phyloP scores from a whole-genome alignment of 2,113 vertebrate genomes.

The Gallinago jamesoni region DNA sequence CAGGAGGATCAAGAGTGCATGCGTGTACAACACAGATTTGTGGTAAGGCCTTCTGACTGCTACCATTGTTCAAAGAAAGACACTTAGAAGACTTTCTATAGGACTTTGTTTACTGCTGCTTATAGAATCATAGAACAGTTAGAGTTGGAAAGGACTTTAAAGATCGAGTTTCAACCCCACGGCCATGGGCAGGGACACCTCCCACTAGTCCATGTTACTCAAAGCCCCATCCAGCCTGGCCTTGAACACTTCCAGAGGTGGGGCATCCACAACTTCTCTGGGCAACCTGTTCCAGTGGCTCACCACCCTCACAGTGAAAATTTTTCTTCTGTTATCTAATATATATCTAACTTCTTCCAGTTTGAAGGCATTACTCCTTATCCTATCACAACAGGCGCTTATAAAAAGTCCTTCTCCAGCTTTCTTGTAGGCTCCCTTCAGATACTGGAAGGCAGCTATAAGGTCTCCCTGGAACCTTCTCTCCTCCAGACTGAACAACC shows the following conservation, averaged over 20 bases:
- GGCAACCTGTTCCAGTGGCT: background rate
- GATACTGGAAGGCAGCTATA: background rate
- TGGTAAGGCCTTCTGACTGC: background rate
- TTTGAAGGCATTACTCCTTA: background rate
- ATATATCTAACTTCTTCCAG: background rate
- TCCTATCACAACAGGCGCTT: background rate
- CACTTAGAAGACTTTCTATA: background rate
- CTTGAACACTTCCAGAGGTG: background rate
- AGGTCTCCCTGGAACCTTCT: background rate
- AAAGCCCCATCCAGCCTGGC: background rate
- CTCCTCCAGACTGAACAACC: background rate
- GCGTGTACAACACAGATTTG: background rate
- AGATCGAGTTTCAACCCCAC: background rate
- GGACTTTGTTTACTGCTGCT: background rate
- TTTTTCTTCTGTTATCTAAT: background rate
- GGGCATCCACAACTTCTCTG: background rate
- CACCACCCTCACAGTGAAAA: background rate
- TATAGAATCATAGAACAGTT: background rate
- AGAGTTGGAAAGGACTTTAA: background rate
- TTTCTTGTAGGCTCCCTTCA: background rate
- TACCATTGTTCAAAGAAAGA: background rate
- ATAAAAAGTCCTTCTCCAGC: background rate
- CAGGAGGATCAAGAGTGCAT: background rate
- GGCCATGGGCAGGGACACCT: background rate
- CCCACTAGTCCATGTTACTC: background rate